Evolutionary conservation across 2,888 invertebrate genomes (phyloP), one percentile per base, ranked within the genome.

Genomic region (Apotomis turbidana): DNA sequence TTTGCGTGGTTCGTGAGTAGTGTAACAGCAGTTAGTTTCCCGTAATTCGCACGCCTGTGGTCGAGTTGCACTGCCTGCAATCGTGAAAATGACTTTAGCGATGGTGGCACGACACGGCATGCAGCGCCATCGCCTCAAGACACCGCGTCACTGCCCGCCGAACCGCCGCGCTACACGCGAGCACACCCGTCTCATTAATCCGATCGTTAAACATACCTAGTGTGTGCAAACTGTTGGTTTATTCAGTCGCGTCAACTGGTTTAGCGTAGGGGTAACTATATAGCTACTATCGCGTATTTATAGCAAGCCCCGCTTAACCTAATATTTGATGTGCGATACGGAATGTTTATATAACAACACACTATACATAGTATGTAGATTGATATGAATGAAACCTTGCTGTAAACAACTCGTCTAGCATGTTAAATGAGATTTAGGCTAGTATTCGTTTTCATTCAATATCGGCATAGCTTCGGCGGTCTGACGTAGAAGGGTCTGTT

Each of bases 121-220:
- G 66, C 67, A 68, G 72, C 62, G 72, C 68, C 61, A 63, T 72
- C 72, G 72, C 72, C 52, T 58, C 58, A 57, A 62, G 72, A 58
- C 63, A 63, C 72, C 68, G 63, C 67, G 63, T 63, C 69, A 69
- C 69, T 12, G 54, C 63, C 54, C 69, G 70, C 58, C n/a, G 46
- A 52, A 64, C 60, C 66, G 66, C 38, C 66, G 46, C 59, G 5
- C 71, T 41, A 13, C 71, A 71, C 71, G 71, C 71, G 71, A 71
- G 61, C 67, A 61, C 71, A 57, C 71, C 71, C 61, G 61, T 57
- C 67, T 62, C 71, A 68, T 71, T 67, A 68, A 68, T 70, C 64
- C 59, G 64, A 52, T 59, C 58, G 64, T 66, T 46, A 64, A 70
- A 66, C 67, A 51, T 51, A 55, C 70, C 52, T 64, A 70, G 59